Conservation (phyloP, 2,113 vertebrate species). For the Grallaria varia region DNA sequence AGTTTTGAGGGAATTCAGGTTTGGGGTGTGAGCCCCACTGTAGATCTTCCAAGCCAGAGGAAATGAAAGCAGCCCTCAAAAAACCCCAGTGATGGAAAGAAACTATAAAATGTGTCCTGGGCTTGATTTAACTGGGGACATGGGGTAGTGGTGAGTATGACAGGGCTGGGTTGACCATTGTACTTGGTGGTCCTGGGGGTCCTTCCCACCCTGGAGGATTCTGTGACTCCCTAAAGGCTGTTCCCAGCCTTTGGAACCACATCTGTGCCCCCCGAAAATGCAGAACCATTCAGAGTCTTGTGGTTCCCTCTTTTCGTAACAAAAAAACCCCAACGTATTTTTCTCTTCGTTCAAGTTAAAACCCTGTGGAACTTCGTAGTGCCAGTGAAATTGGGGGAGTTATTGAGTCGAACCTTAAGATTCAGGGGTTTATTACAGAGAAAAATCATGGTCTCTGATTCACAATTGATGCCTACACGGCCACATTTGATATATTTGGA, state of each 20-base stretch:
- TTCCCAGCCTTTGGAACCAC: neutral
- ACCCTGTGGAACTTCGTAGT: neutral
- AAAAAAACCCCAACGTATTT: neutral
- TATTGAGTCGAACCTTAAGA: neutral
- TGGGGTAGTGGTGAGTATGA: neutral
- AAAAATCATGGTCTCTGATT: neutral
- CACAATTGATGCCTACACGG: neutral
- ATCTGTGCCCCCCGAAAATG: neutral
- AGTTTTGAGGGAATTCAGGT: no score
- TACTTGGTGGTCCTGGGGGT: neutral
- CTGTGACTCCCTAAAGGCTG: neutral
- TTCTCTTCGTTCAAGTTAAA: neutral
- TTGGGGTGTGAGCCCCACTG: neutral
- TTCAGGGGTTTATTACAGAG: neutral
- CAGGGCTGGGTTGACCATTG: neutral
- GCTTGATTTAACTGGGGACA: neutral
- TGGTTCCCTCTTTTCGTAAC: neutral
- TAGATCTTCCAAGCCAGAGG: neutral
- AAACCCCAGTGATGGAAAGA: accelerated
- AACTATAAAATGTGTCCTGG: neutral
- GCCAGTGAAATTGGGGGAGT: neutral
- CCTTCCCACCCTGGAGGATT: neutral
- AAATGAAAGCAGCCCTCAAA: neutral
- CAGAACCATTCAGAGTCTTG: neutral
- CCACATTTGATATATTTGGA: neutral